Evolutionary conservation across 2,113 vertebrate species (phyloP), one percentile per base, ranked within the genome.

Genomic region (Osmerus mordax): DNA sequence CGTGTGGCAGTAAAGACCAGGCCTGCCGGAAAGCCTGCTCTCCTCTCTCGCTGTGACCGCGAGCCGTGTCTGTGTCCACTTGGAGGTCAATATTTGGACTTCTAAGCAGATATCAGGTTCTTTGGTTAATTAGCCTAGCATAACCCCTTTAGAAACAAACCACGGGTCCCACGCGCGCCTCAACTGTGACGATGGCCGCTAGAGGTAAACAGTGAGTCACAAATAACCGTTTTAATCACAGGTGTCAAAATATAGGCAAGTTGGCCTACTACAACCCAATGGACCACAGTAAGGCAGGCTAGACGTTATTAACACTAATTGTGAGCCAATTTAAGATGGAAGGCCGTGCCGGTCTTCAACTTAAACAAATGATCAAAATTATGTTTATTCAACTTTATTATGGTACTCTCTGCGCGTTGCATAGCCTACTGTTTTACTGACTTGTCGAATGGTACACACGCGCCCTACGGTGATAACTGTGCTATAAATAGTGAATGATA

Each of bases 401-500:
- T 16, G 12, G 14, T 36, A 16, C 16, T 6, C 29, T 1, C 23
- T 15, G 25, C 3, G 19, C 32, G 12, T 63, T 18, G 2, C 13
- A 64, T 29, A 21, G 21, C 21, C 21, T 21, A 41, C n/a, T 64
- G 7, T 16, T 64, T 28, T 15, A 28, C 3, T 6, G n/a, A 9
- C 25, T 14, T 36, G 29, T 36, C 14, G 28, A 64, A 64, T 62
- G 23, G 25, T 15, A 36, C 29, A 64, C 29, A 36, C 15, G 15
- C 8, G 15, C 16, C 2, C n/a, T 28, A 64, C 13, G 58, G 18
- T 53, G 32, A 64, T 29, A 29, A 16, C n/a, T 21, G 74, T 8
- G 79, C 75, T 90, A 78, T 55, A 86, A 79, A 58, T 82, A 85
- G 87, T 9, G 72, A 68, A 62, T 58, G 82, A 80, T 87, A 89